phyloP scores from a whole-genome alignment of 30 jellyfish, hydroid and myxozoan species.

The Aurelia sp. region DNA sequence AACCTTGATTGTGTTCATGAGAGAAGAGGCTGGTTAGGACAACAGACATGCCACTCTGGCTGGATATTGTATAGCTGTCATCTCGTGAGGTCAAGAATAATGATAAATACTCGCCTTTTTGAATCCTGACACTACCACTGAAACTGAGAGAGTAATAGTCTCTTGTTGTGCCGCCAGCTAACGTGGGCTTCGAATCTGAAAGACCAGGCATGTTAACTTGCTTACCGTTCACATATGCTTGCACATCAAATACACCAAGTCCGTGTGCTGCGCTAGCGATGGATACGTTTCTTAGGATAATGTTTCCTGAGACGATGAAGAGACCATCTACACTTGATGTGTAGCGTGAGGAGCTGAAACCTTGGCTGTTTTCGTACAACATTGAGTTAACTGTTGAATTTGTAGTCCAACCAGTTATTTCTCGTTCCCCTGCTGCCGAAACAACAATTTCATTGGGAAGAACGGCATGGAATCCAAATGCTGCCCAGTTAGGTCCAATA shows the following conservation, averaged over 20 bases:
- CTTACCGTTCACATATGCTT: conserved; percentile 56
- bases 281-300: conserved; percentile 50
- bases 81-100: conserved; percentile 21
- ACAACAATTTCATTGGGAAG: conserved; percentile 16
- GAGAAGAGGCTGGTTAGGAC: conserved; percentile 43
- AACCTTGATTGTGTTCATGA: conserved; percentile 40
- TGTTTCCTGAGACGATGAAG: conserved; percentile 80
- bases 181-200: conserved; percentile 35
- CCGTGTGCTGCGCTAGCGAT: conserved; percentile 41
- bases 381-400: conserved; percentile 12
- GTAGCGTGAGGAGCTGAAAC: conserved; percentile 42
- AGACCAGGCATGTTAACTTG: conserved; percentile 70
- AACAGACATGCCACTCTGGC: conserved; percentile 77
- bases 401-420: conserved; percentile 53
- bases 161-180: conserved; percentile 23
- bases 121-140: conserved; percentile 68
- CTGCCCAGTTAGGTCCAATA: conserved; percentile 94
- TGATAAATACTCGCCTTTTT: conserved; percentile 62
- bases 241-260: conserved; percentile 16
- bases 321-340: conserved; percentile 51
- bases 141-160: conserved; percentile 67
- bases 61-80: conserved; percentile 49
- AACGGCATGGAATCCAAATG: conserved; percentile 85
- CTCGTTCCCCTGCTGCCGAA: conserved; percentile 20
- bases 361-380: conserved; percentile 48